These are phyloP conservation scores for Drosophila mayri DNA, from an alignment of 1,140 invertebrate species.

Conservation along the genomic window DNA sequence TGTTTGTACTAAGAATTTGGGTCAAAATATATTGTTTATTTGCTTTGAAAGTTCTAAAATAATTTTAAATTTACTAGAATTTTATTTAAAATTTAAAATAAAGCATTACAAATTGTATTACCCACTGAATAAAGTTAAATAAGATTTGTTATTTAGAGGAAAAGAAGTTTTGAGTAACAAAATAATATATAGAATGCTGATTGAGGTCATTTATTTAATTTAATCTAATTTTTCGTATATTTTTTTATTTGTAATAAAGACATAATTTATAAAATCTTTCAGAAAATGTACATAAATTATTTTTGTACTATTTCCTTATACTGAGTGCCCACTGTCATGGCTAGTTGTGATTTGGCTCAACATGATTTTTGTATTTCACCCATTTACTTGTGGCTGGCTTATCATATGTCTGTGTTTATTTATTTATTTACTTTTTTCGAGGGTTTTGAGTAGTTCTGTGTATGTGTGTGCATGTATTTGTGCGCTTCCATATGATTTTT, in stretches of 20 bases:
- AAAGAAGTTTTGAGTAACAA: no score
- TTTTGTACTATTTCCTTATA: background rate
- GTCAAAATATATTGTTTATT: background rate
- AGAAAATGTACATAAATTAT: no score
- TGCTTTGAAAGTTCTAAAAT: background rate
- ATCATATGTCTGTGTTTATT: slow-evolving; percentile 54
- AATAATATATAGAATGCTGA: no score
- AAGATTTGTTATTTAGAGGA: no score
- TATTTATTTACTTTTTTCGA: slow-evolving; percentile 21
- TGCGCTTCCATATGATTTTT: slow-evolving; percentile 72
- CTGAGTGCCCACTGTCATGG: background rate
- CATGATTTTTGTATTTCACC: slow-evolving; percentile 20
- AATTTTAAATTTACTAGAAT: background rate
- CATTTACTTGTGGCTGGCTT: slow-evolving; percentile 49
- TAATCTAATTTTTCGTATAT: no score
- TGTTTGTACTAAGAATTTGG: background rate
- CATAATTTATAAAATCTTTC: no score
- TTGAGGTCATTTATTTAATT: no score
- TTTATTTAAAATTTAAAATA: background rate
- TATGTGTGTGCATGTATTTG: background rate
- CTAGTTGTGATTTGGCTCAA: slow-evolving; percentile 16
- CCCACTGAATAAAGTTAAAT: no score
- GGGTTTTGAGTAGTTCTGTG: slow-evolving; percentile 6
- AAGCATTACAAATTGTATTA: background rate
- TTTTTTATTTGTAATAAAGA: no score